Conservation (phyloP, 2,797 vertebrate species). For the Babyrousa celebensis region DNA sequence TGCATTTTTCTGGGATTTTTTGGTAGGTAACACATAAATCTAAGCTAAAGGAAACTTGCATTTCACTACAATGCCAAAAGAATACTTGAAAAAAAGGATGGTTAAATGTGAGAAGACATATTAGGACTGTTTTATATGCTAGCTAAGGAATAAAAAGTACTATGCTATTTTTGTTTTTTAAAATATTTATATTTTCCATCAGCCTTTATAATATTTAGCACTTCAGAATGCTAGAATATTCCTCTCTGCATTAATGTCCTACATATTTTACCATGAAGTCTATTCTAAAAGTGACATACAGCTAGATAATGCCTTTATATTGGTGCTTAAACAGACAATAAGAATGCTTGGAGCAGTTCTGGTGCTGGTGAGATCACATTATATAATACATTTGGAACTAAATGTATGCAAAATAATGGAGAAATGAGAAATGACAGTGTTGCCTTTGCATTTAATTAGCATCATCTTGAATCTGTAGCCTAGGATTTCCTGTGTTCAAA, state of each 20-base stretch:
- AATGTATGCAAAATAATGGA: conserved; percentile 19
- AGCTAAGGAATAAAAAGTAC: not conserved
- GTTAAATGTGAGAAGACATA: conserved; percentile 10
- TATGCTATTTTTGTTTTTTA: not conserved
- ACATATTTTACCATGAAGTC: not conserved
- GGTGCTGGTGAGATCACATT: not conserved
- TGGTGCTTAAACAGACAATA: not conserved
- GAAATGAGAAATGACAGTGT: not conserved
- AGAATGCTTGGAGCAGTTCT: not conserved
- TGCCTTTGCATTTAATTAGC: not conserved
- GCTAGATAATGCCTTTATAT: not conserved
- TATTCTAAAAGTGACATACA: not conserved
- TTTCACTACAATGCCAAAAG: not conserved
- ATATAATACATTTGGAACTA: not conserved
- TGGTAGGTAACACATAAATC: not conserved
- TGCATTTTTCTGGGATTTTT: not conserved
- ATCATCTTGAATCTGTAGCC: not conserved
- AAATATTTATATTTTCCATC: not conserved
- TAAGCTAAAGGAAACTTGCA: not conserved
- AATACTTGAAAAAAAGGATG: not conserved
- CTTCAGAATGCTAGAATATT: not conserved
- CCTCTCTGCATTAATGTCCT: not conserved
- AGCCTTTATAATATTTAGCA: not conserved
- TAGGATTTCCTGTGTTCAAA: not conserved
- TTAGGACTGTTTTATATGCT: not conserved